Conservation (phyloP, 2,888 invertebrate species). For the Ectemnius lituratus region DNA sequence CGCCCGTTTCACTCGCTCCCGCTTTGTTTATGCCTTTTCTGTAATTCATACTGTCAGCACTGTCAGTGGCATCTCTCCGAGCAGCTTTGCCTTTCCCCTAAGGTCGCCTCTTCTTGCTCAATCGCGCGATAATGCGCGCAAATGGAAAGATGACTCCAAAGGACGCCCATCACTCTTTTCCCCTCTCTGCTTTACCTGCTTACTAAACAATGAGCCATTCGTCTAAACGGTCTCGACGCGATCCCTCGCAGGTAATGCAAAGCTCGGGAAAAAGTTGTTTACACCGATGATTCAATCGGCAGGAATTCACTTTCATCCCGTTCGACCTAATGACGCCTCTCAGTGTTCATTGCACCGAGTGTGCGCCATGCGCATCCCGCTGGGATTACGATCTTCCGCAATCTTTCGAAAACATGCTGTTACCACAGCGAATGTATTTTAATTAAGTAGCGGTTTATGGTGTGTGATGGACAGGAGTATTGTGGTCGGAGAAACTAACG, state of each 20-base stretch:
- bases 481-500: too few species aligned
- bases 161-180: conserved; percentile 36
- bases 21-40: too few species aligned
- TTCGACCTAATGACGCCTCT: conserved; percentile 26
- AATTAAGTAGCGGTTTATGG: too few species aligned
- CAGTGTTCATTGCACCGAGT: conserved; percentile 23
- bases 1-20: too few species aligned
- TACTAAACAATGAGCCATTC: conserved; percentile 37
- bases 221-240: conserved; percentile 31
- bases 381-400: conserved; percentile 23
- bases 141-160: conserved; percentile 13
- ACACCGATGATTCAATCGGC: conserved; percentile 34
- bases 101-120: conserved; percentile 33
- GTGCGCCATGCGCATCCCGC: neutral
- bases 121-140: conserved; percentile 32
- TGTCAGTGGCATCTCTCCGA: neutral
- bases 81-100: conserved; percentile 13
- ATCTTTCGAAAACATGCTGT: neutral
- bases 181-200: conserved; percentile 12
- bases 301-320: conserved; percentile 33
- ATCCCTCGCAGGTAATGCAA: conserved; percentile 1
- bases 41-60: too few species aligned
- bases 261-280: neutral
- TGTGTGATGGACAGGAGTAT: too few species aligned
- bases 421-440: too few species aligned